Base-by-base conservation (phyloP, 1,140 invertebrate species). In the Fopius arisanus region DNA sequence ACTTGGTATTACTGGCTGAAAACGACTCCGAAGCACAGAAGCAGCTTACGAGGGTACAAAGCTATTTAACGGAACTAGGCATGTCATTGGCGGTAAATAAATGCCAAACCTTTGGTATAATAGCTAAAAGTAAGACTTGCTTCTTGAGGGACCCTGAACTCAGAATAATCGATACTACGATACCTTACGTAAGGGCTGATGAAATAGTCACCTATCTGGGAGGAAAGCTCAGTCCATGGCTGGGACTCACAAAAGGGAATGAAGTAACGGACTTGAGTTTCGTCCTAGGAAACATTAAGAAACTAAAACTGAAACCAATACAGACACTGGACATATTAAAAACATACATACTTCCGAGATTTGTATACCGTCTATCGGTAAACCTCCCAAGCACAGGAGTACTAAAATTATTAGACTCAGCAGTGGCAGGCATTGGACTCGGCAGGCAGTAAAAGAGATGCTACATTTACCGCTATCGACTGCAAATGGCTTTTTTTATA, bases 121-220 rank as follows among this genome's bases (percentile, higher is more conserved):
- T 43, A 2, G n/a, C 48, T 0, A 72, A 33, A 19, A 12, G 10
- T 16, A 73, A 65, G 3, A 62, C 74, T 0, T 79, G 70, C 54
- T 76, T 74, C 28, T 9, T 67, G 0, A 31, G 12, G 29, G 62
- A 79, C 29, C 78, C 78, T 0, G 26, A 40, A 0, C n/a, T 77
- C 0, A n/a, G 2, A 0, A n/a, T 63, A 0, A 48, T 26, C 2
- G 69, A 26, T 0, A 72, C 62, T 6, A 26, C 4, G 2, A 40
- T 79, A 26, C 70, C 76, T 16, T 7, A 0, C 12, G 28, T 66
- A 0, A 69, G 23, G 3, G 28, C 70, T 0, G 70, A 72, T 0
- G 37, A 72, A 0, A 31, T 31, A 1, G 9, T 67, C 0, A 63
- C 14, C 14, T 75, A 75, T 26, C 40, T 77, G 9, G 76, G 76